A percentile compares a stretch with the other conserved stretches of the same genome.
Conservation (phyloP, 2,888 invertebrate genomes). For the Agrotis segetum region DNA sequence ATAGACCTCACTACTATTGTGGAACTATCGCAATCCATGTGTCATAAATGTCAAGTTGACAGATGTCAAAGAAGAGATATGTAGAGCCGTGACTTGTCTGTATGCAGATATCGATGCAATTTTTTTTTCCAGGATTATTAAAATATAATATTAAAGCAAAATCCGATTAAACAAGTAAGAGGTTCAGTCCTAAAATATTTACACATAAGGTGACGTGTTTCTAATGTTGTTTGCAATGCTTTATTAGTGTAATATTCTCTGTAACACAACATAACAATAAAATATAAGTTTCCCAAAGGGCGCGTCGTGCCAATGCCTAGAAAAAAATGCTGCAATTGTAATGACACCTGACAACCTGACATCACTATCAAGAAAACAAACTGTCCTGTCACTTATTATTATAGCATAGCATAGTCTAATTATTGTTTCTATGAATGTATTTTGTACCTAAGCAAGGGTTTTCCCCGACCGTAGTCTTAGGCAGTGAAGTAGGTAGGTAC, state of each 20-base stretch:
- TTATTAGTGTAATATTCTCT: too few relatives aligned
- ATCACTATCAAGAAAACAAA: slow-evolving; percentile 1
- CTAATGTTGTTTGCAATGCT: too few relatives aligned
- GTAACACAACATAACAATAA: too few relatives aligned
- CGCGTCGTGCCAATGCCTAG: neutral
- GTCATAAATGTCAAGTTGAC: neutral
- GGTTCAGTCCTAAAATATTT: neutral
- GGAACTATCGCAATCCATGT: neutral
- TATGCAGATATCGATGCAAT: neutral
- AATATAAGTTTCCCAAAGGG: too few relatives aligned
- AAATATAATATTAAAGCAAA: neutral
- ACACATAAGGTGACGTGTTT: neutral
- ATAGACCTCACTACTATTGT: neutral
- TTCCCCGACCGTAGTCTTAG: slow-evolving; percentile 3
- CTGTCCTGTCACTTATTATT: neutral
- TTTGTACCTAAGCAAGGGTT: neutral
- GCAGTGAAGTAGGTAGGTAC: neutral
- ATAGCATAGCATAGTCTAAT: neutral
- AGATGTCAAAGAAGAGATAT: slow-evolving; percentile 11
- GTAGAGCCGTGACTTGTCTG: neutral
- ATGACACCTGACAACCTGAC: neutral
- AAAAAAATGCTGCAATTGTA: slow-evolving; percentile 11
- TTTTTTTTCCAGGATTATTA: neutral
- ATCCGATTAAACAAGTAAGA: too few relatives aligned
- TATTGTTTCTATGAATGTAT: slow-evolving; percentile 20